These are phyloP conservation scores for Euzetes globulus DNA, from an alignment of 2,888 invertebrate genomes.

Conservation along the genomic window DNA sequence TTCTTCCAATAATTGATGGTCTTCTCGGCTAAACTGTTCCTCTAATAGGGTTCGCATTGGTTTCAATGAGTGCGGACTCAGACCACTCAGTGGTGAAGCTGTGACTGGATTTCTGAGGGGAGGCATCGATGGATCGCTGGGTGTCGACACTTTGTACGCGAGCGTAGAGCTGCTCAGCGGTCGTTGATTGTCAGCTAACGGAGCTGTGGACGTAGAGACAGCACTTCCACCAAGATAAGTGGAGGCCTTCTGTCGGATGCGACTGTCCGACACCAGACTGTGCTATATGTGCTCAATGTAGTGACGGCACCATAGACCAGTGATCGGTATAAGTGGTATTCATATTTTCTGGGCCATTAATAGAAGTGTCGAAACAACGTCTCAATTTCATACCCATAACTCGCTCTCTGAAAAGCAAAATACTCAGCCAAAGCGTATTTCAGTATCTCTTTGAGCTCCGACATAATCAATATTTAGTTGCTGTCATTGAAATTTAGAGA, in stretches of 20 bases:
- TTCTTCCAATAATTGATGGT: slow-evolving; percentile 15
- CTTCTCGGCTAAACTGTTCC: slow-evolving; percentile 54
- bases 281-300: too few relatives aligned
- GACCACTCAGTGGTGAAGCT: slow-evolving; percentile 49
- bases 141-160: background rate
- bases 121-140: background rate
- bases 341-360: too few relatives aligned
- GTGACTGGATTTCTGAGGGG: background rate
- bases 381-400: too few relatives aligned
- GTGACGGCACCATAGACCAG: too few relatives aligned
- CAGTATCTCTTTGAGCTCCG: too few relatives aligned
- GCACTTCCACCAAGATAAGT: slow-evolving; percentile 11
- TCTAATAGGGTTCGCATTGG: slow-evolving; percentile 89
- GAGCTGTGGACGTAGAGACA: background rate
- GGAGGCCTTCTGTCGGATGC: slow-evolving; percentile 25
- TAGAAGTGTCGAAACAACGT: too few relatives aligned
- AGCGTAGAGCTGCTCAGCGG: background rate
- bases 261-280: too few relatives aligned
- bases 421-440: too few relatives aligned
- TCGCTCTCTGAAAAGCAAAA: too few relatives aligned
- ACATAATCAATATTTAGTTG: too few relatives aligned
- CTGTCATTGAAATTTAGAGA: too few relatives aligned
- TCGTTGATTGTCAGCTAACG: slow-evolving; percentile 1
- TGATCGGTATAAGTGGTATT: too few relatives aligned
- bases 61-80: slow-evolving; percentile 65